phyloP scores from a whole-genome alignment of 2,113 vertebrate genomes.

The Calyptomena viridis region DNA sequence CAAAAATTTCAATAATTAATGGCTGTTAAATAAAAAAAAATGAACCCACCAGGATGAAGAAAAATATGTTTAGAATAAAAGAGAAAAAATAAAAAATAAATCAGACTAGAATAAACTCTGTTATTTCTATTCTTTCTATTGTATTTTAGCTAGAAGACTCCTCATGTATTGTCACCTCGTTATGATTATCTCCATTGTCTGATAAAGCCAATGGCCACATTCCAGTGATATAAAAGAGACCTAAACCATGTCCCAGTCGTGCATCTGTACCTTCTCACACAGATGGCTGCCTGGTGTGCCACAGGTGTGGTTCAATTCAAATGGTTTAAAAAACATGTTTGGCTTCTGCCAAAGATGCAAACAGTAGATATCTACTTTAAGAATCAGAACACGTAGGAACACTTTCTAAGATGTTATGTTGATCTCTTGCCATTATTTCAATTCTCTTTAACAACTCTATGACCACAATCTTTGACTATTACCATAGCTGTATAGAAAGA shows the following conservation, averaged over 20 bases:
- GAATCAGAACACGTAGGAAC: background rate
- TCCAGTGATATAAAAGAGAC: background rate
- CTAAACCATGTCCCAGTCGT: background rate
- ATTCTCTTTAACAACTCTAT: background rate
- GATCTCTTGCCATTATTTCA: background rate
- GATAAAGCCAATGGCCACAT: background rate
- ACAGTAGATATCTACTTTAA: background rate
- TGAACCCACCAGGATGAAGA: background rate
- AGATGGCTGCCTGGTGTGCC: background rate
- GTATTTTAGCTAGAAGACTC: background rate
- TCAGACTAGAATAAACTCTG: background rate
- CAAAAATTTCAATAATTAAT: background rate
- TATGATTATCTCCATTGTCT: background rate
- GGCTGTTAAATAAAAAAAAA: background rate
- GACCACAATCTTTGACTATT: background rate
- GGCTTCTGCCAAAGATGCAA: background rate
- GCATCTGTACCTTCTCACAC: background rate
- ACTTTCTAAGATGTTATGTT: background rate
- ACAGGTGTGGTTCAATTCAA: background rate
- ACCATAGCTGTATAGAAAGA: background rate
- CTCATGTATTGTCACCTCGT: background rate
- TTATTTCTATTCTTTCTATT: background rate
- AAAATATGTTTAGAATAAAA: background rate
- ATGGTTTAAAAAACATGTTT: background rate
- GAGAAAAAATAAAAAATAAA: background rate